phyloP scores from a whole-genome alignment of 2,113 vertebrate species.

The Megaceryle maxima region DNA sequence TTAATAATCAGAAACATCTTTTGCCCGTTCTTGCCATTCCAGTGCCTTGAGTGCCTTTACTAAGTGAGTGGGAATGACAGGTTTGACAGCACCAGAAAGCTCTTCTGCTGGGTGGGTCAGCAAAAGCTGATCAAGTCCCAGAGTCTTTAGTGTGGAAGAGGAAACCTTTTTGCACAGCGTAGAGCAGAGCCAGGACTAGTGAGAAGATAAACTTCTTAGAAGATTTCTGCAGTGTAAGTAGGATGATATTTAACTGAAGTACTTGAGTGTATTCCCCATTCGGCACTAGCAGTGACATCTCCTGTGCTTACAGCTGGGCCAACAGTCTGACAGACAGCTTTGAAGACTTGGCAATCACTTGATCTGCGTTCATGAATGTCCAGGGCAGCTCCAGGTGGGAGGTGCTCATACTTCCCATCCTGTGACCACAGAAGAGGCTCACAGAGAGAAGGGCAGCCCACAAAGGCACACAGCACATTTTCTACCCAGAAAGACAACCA shows the following conservation, averaged over 20 bases:
- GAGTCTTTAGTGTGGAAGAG: neutral
- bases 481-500: neutral
- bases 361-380: neutral
- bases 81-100: neutral
- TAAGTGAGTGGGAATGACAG: neutral
- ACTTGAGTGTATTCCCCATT: neutral
- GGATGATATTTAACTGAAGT: neutral
- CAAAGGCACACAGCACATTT: neutral
- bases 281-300: neutral
- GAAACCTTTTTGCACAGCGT: accelerated
- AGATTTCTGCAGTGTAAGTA: neutral
- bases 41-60: neutral
- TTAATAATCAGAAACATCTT: neutral
- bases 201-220: neutral
- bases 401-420: neutral
- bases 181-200: accelerated
- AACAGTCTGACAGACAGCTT: neutral
- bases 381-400: neutral
- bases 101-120: neutral
- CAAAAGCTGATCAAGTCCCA: neutral
- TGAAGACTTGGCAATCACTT: neutral
- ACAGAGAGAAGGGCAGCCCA: neutral
- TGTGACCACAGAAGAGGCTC: neutral
- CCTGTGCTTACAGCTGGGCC: neutral
- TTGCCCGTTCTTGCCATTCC: neutral